Base-by-base conservation (phyloP, 2,113 vertebrate genomes). In the Eidolon helvum region DNA sequence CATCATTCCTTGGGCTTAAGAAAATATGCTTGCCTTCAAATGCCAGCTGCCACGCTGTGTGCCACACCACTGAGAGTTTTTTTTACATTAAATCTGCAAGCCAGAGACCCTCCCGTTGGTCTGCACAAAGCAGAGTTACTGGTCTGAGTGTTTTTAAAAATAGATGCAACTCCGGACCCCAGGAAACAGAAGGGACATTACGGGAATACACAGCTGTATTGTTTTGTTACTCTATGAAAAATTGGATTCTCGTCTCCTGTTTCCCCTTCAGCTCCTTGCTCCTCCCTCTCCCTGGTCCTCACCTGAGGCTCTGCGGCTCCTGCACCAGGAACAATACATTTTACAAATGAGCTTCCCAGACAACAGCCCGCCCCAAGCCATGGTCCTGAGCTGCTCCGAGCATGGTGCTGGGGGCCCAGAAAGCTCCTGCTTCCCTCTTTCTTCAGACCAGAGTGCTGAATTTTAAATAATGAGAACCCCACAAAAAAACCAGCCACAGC, bases 151-250 rank as follows among this genome's bases (percentile, higher is more conserved):
- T 92, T 97, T 97, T 96, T 95, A 97, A 97, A 98, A 96, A 96
- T 97, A 97, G 92, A 95, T 91, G 96, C 94, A 87, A 94, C 80
- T 72, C 80, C 86, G 80, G 97, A 96, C 94, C 95, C 90, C 88
- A 59, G 91, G 96, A 96, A 95, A 94, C 97, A 61, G 91, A 97
- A 97, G 97, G 94, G 94, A 93, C 82, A 96, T 97, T 97, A 97
- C 83, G 94, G 96, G 97, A 97, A 96, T 94, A 95, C 97, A 91
- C 95, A 65, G 38, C 92, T 43, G 66, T 24, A 83, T 57, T 95
- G 97, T 96, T 96, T 94, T 90, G 90, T 94, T 97, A 95, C 87
- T 59, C 0, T 57, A 75, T 91, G 95, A 98, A 93, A 96, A 96
- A 97, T 68, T 82, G 77, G 96, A 75, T 96, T 96, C 95, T 86